Percentiles rank a stretch among this genome's conserved stretches.
These are phyloP conservation scores for Cylloceria caligata DNA, from an alignment of 2,888 invertebrate genomes.

Conservation along the genomic window DNA sequence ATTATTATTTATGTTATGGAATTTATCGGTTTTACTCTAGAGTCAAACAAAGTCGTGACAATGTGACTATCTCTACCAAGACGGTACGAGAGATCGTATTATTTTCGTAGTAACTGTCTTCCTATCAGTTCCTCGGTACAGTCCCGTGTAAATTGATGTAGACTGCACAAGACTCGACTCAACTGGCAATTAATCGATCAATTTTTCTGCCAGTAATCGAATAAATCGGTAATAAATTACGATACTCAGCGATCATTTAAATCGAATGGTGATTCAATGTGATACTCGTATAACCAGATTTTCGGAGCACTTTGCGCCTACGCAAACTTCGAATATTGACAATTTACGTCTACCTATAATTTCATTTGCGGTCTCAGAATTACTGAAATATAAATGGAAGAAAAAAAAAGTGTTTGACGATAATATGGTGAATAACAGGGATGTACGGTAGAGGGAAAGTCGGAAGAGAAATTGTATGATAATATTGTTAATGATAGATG, in stretches of 20 bases:
- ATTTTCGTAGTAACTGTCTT: conserved; percentile 35
- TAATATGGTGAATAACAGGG: background rate
- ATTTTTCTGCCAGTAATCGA: conserved; percentile 14
- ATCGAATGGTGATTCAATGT: conserved; percentile 8
- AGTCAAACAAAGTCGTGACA: conserved; percentile 29
- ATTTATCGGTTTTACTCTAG: background rate
- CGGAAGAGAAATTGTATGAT: background rate
- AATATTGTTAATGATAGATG: conserved; percentile 1
- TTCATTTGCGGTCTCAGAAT: background rate
- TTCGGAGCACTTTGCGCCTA: background rate
- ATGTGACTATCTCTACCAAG: conserved; percentile 24
- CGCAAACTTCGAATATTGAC: conserved; percentile 13
- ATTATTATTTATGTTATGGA: background rate
- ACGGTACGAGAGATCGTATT: conserved; percentile 11
- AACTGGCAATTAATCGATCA: background rate
- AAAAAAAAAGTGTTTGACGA: background rate
- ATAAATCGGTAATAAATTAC: background rate
- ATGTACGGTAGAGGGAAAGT: background rate
- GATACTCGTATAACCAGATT: background rate
- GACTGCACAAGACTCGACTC: background rate
- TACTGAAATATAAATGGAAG: background rate
- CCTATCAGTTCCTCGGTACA: background rate
- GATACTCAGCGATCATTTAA: background rate
- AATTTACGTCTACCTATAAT: conserved; percentile 2
- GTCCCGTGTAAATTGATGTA: conserved; percentile 46